phyloP scores from a whole-genome alignment of 1,140 invertebrate species.

The Leptinotarsa defecta region DNA sequence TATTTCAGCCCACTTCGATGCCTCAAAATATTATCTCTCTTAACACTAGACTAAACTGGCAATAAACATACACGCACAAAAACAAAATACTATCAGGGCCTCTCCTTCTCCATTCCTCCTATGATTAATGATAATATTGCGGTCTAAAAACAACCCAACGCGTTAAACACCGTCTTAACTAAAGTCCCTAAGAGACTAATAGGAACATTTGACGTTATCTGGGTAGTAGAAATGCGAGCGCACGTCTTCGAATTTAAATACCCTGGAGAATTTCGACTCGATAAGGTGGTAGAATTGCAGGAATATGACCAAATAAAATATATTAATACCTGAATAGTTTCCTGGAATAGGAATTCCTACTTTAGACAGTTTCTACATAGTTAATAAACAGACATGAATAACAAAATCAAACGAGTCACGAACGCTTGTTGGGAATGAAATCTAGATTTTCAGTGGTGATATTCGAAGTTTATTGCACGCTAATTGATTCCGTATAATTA shows the following conservation, averaged over 20 bases:
- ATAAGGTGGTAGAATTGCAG: slow-evolving; percentile 35
- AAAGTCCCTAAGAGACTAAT: slow-evolving; percentile 37
- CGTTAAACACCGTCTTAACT: slow-evolving; percentile 33
- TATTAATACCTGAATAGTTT: slow-evolving; percentile 48
- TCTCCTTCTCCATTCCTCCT: slow-evolving; percentile 7
- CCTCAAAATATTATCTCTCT: slow-evolving; percentile 30
- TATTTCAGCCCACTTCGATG: slow-evolving; percentile 10
- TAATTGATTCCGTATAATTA: not conserved
- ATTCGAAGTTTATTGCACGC: not conserved
- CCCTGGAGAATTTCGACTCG: slow-evolving; percentile 36
- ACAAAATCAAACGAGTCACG: slow-evolving; percentile 30
- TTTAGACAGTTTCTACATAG: slow-evolving; percentile 44
- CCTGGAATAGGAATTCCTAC: slow-evolving; percentile 43
- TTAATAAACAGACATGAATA: slow-evolving; percentile 32
- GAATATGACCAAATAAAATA: slow-evolving; percentile 48
- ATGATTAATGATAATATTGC: slow-evolving; percentile 30
- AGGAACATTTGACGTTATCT: slow-evolving; percentile 42
- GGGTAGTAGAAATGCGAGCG: slow-evolving; percentile 37
- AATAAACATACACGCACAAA: slow-evolving; percentile 27
- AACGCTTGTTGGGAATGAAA: slow-evolving; percentile 16
- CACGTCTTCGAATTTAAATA: slow-evolving; percentile 43
- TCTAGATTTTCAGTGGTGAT: slow-evolving; percentile 19
- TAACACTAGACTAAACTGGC: slow-evolving; percentile 29
- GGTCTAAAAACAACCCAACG: slow-evolving; percentile 30
- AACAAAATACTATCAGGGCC: slow-evolving; percentile 28